Conservation (phyloP, 2,888 invertebrate species). For the Aphrophora alni region DNA sequence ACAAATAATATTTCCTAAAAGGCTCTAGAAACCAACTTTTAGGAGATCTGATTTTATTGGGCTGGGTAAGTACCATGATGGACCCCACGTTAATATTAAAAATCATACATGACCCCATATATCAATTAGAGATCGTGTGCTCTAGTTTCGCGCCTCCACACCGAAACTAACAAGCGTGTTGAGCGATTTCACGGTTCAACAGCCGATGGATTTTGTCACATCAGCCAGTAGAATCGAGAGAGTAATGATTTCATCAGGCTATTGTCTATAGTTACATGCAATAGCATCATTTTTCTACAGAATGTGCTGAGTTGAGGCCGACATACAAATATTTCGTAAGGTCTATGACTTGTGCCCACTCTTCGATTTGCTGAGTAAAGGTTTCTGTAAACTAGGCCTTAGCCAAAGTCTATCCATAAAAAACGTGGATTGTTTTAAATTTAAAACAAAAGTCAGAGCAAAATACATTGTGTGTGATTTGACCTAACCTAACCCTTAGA, state of each 20-base stretch:
- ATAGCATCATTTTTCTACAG: background rate
- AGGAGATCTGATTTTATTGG: too few species aligned
- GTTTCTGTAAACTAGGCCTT: background rate
- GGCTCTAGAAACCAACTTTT: too few species aligned
- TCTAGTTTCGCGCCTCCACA: background rate
- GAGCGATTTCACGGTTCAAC: background rate
- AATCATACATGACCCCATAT: too few species aligned
- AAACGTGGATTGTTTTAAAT: too few species aligned
- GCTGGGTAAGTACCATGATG: too few species aligned
- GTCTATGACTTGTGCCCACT: background rate
- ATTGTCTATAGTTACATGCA: background rate
- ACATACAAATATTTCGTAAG: slow-evolving; percentile 4
- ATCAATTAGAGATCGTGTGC: background rate
- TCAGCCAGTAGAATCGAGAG: background rate
- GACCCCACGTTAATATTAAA: too few species aligned
- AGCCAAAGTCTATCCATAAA: background rate
- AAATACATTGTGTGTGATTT: too few species aligned
- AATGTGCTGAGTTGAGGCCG: background rate
- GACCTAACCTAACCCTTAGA: too few species aligned
- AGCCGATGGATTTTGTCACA: background rate
- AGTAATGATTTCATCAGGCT: background rate
- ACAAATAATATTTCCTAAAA: too few species aligned
- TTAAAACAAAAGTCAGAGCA: too few species aligned
- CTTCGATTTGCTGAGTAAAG: background rate
- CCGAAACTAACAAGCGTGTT: background rate